Evolutionary conservation across 1,140 invertebrate species (phyloP).

Genomic region (Watersipora subatra): DNA sequence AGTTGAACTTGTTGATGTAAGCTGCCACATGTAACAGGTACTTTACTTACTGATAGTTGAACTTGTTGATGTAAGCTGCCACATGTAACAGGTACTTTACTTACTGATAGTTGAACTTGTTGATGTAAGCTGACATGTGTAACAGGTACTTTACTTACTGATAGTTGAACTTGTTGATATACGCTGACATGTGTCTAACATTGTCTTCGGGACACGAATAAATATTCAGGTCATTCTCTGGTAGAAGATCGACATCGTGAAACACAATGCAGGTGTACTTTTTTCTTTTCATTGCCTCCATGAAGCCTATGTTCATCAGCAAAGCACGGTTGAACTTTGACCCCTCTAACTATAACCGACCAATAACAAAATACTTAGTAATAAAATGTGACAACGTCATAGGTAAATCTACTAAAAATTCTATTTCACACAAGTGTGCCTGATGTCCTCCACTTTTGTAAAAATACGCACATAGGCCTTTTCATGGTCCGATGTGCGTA

Average conservation of each 20-base stretch:
- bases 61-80: too few species aligned
- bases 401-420: conserved; percentile 16
- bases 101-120: too few species aligned
- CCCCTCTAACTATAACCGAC: conserved; percentile 11
- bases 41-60: too few species aligned
- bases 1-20: too few species aligned
- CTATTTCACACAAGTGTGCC: conserved; percentile 38
- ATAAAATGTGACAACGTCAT: too few species aligned
- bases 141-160: too few species aligned
- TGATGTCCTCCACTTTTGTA: not conserved
- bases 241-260: conserved; percentile 86
- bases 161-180: conserved; percentile 76
- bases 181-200: conserved; percentile 64
- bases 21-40: too few species aligned
- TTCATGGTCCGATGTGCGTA: too few species aligned
- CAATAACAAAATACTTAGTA: not conserved
- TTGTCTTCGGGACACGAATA: conserved; percentile 60
- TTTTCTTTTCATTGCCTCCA: conserved; percentile 62
- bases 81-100: too few species aligned
- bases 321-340: conserved; percentile 75
- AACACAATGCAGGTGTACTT: conserved; percentile 79
- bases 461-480: not conserved
- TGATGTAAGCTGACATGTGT: too few species aligned
- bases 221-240: conserved; percentile 78
- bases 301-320: conserved; percentile 87